These are phyloP conservation scores for Cyanoramphus novaezelandiae DNA, from an alignment of 2,113 vertebrate genomes.

Conservation along the genomic window DNA sequence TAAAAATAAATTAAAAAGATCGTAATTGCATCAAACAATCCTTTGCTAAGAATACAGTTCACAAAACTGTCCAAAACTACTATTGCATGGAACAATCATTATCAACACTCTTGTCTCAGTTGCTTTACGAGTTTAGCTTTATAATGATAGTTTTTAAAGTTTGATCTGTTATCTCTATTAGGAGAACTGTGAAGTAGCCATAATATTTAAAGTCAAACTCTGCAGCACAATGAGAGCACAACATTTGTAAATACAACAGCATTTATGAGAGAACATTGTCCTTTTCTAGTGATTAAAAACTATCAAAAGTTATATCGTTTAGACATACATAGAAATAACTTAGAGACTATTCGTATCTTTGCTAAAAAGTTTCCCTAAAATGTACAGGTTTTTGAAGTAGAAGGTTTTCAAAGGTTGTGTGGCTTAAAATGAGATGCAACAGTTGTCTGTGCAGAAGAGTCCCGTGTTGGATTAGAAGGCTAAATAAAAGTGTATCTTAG, in stretches of 20 bases:
- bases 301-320: background rate
- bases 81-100: background rate
- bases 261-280: background rate
- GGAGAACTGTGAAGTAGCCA: background rate
- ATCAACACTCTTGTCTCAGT: background rate
- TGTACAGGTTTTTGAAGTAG: background rate
- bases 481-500: background rate
- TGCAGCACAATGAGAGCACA: background rate
- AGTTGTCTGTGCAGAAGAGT: background rate
- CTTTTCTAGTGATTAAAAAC: background rate
- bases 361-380: background rate
- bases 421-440: background rate
- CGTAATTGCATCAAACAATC: background rate
- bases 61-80: background rate
- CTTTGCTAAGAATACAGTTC: background rate
- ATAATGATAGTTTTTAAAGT: background rate
- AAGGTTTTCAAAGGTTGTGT: background rate
- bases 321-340: background rate
- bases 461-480: background rate
- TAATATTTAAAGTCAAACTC: background rate
- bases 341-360: background rate
- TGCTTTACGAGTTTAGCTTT: background rate
- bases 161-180: background rate
- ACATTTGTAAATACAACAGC: background rate
- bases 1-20: background rate